Conservation (phyloP, 2,113 vertebrate genomes). For the Naja naja region DNA sequence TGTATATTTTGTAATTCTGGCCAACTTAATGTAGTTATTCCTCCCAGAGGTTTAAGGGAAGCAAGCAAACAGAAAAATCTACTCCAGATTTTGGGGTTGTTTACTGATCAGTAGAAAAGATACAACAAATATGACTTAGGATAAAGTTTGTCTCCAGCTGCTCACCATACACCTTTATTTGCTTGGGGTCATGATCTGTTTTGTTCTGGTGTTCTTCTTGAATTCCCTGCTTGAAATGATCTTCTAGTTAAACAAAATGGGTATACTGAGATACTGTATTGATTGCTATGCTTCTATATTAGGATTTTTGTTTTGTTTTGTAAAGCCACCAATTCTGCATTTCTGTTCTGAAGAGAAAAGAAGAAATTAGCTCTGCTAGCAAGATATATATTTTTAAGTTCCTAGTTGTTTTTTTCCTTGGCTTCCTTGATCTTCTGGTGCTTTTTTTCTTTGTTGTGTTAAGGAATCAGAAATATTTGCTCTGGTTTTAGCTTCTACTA, state of each 20-base stretch:
- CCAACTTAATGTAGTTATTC: not conserved
- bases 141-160: not conserved
- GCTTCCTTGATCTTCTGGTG: slow-evolving; percentile 62
- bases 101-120: not conserved
- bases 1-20: not conserved
- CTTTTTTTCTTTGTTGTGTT: slow-evolving; percentile 56
- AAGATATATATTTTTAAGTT: slow-evolving; percentile 64
- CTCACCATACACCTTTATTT: not conserved
- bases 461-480: slow-evolving; percentile 55
- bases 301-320: slow-evolving; percentile 53
- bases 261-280: slow-evolving; percentile 58
- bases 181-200: slow-evolving; percentile 21
- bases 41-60: not conserved
- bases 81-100: not conserved
- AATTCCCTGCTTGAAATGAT: slow-evolving; percentile 36
- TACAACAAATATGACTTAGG: not conserved
- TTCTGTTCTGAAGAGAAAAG: slow-evolving; percentile 62
- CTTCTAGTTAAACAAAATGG: slow-evolving; percentile 60
- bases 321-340: slow-evolving; percentile 61
- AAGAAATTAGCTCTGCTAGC: slow-evolving; percentile 66
- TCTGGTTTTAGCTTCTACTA: slow-evolving; percentile 52
- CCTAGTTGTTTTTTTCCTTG: slow-evolving; percentile 58
- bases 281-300: slow-evolving; percentile 63
- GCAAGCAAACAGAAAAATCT: not conserved
- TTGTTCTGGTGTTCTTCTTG: slow-evolving; percentile 25